Base-by-base conservation (phyloP, 1,140 invertebrate species). In the Papilio machaon region DNA sequence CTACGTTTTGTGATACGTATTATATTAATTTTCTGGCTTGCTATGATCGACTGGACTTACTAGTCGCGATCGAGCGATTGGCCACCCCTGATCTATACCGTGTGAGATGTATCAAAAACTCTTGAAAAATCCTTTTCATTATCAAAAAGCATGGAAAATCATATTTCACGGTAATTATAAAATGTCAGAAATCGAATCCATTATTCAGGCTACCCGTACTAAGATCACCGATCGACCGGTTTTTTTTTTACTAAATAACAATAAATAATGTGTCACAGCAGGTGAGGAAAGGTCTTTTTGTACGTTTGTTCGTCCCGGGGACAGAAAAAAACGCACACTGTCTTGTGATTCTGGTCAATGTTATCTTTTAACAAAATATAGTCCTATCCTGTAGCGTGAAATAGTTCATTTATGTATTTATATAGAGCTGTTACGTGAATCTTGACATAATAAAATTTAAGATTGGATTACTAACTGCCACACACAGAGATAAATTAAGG, bases 111-210 rank as follows among this genome's bases (percentile, higher is more conserved):
- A 76, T 60, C 5, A 60, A 9, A 74, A 80, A 73, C 58, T 58
- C 43, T 73, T 74, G 85, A 86, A 82, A 43, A 79, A 82, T 83
- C 80, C 73, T 80, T 74, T 81, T 86, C 84, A 87, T 30, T 38
- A 23, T 35, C 75, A 82, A 83, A 76, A 80, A 17, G 77, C 79
- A 81, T 81, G 81, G 74, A 87, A 82, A 88, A 82, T 87, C 84
- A 94, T 94, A 91, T 91, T 92, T 94, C 91, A 92, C 91, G 89
- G 87, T 91, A 91, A 94, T 94, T 92, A 92, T 91, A 87, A 88
- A 83, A 92, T 81, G 90, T 93, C 91, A 89, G 82, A 85, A 90
- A 92, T 90, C 90, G 90, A 92, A 94, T 92, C 91, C 89, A 92
- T 91, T 93, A 93, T 82, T 84, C 81, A 77, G 43, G 76, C 81